Percentiles rank a stretch among this genome's conserved stretches.
phyloP scores from a whole-genome alignment of 2,797 vertebrate genomes.

The Prunella strophiata region DNA sequence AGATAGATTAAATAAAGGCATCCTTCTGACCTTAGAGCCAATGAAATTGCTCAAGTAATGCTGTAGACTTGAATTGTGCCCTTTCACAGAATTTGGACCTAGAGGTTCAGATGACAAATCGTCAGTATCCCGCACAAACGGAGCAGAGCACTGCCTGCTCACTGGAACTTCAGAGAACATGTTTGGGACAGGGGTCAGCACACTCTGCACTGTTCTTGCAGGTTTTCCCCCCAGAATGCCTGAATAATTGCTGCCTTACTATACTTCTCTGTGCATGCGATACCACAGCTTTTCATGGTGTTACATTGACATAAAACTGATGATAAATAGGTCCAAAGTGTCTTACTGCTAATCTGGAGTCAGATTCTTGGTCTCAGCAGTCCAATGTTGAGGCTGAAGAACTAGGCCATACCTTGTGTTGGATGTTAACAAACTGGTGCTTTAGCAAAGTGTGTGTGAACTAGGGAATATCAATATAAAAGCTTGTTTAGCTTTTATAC shows the following conservation, averaged over 20 bases:
- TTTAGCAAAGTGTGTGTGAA: not conserved
- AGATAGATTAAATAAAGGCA: not conserved
- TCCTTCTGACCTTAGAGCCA: not conserved
- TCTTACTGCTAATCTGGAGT: not conserved
- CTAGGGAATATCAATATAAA: not conserved
- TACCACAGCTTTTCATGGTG: not conserved
- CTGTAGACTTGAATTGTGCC: accelerated
- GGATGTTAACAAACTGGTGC: not conserved
- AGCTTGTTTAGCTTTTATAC: not conserved
- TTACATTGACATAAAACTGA: not conserved
- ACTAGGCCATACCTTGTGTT: not conserved
- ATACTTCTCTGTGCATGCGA: not conserved
- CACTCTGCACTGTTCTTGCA: not conserved
- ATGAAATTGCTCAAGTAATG: not conserved
- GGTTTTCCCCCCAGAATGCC: not conserved
- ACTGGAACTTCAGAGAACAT: not conserved
- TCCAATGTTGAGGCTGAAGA: not conserved
- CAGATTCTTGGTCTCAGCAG: not conserved
- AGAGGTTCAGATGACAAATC: not conserved
- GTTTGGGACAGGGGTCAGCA: not conserved
- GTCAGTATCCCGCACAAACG: accelerated
- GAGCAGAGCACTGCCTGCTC: not conserved
- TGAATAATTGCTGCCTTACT: constrained; percentile 50
- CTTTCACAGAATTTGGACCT: not conserved
- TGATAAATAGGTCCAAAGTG: not conserved